Percentiles rank a stretch among this genome's conserved stretches.
Conservation (phyloP, 2,888 invertebrate genomes). For the Drosophila hawaiiensis region DNA sequence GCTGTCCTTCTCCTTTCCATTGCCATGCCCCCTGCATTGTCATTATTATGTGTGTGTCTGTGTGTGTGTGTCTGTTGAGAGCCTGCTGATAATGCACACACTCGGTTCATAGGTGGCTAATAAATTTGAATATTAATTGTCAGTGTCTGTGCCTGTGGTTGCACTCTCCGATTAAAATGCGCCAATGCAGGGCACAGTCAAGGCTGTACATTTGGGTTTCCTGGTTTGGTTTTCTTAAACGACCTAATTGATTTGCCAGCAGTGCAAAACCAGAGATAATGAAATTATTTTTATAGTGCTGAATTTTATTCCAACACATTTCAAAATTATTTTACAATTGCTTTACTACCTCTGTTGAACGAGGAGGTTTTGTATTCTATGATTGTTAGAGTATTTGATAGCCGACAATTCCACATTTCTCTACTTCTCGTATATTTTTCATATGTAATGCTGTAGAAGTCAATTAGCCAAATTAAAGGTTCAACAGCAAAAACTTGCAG, state of each 20-base stretch:
- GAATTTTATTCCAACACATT: not conserved
- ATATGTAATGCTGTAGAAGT: not conserved
- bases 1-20: constrained; percentile 5
- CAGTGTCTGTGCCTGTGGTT: constrained; percentile 67
- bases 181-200: constrained; percentile 40
- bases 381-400: not conserved
- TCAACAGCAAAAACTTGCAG: not conserved
- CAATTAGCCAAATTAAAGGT: constrained; percentile 14
- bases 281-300: not conserved
- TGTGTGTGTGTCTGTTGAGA: constrained; percentile 33
- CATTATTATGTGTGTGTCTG: constrained; percentile 22
- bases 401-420: no score
- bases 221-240: constrained; percentile 5
- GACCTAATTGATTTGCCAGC: constrained; percentile 43
- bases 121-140: constrained; percentile 85
- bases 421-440: not conserved
- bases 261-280: not conserved
- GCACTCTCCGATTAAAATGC: constrained; percentile 70
- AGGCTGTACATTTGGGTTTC: constrained; percentile 10
- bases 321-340: not conserved
- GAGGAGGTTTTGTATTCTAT: not conserved
- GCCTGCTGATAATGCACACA: constrained; percentile 84
- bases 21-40: constrained; percentile 34
- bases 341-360: not conserved
- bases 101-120: constrained; percentile 84